phyloP scores from a whole-genome alignment of 2,888 invertebrate species.

The Adelognathus sp. region DNA sequence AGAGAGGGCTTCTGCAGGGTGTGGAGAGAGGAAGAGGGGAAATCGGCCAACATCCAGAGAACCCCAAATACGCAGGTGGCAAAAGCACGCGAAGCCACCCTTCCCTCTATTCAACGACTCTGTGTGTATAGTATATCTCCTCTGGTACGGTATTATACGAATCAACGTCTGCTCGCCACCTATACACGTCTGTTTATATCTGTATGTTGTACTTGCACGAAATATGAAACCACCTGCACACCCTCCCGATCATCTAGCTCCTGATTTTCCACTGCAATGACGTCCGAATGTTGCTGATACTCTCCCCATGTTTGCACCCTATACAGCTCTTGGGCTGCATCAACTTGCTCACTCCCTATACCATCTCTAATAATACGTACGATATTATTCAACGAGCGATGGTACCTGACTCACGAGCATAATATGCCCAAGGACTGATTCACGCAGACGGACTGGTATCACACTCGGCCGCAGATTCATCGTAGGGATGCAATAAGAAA shows the following conservation, averaged over 20 bases:
- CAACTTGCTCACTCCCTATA: not conserved
- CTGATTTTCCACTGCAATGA: conserved; percentile 19
- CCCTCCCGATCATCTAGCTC: conserved; percentile 48
- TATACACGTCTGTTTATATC: not conserved
- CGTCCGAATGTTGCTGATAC: conserved; percentile 9
- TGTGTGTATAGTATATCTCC: no score
- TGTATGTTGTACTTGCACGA: conserved; percentile 28
- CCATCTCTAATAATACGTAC: not conserved
- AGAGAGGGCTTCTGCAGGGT: no score
- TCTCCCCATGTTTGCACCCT: conserved; percentile 28
- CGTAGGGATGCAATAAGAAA: no score
- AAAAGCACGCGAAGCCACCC: conserved; percentile 48
- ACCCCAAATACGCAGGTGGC: conserved; percentile 51
- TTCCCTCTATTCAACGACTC: conserved; percentile 1
- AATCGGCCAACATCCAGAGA: conserved; percentile 14
- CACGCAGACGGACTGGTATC: not conserved
- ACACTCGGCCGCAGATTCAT: no score
- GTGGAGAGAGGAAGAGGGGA: conserved; percentile 13
- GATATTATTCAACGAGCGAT: not conserved
- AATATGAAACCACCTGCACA: conserved; percentile 68
- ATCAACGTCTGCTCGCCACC: conserved; percentile 35
- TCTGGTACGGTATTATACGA: conserved; percentile 14
- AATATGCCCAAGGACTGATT: not conserved
- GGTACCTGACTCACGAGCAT: not conserved
- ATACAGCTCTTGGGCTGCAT: not conserved